Percentiles rank a stretch among this genome's conserved stretches.
Conservation (phyloP, 37 sponge, comb jelly and placozoan genomes). For the Petrosia ficiformis region DNA sequence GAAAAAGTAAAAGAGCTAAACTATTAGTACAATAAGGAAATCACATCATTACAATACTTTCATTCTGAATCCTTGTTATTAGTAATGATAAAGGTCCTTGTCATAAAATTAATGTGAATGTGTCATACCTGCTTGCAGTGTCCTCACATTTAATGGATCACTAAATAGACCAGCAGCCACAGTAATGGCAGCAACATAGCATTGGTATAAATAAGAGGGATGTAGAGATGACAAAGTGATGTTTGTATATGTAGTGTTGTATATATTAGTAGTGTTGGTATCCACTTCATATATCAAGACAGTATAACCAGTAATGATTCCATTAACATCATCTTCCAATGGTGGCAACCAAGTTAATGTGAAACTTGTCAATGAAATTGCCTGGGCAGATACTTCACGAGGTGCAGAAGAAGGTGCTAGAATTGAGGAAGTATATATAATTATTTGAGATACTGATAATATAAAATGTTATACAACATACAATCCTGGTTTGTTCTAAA, state of each 20-base stretch:
- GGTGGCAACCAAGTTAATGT: background rate
- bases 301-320: background rate
- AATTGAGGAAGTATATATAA: too few relatives aligned
- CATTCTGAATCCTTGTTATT: too few relatives aligned
- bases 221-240: background rate
- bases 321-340: background rate
- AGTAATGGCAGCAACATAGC: slow-evolving; percentile 10
- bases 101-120: background rate
- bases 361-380: background rate
- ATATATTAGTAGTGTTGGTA: background rate
- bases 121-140: slow-evolving; percentile 2
- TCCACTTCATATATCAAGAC: background rate
- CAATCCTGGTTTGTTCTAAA: slow-evolving; percentile 1
- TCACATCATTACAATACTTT: too few relatives aligned
- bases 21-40: too few relatives aligned
- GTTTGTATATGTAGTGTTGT: background rate
- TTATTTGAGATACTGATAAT: too few relatives aligned
- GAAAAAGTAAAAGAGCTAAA: too few relatives aligned
- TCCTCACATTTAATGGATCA: background rate
- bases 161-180: background rate
- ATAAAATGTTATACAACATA: background rate
- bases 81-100: background rate
- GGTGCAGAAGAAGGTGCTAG: background rate
- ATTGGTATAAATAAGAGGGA: background rate
- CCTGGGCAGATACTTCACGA: background rate